A percentile compares a stretch with the other conserved stretches of the same genome.
Conservation (phyloP, 2,113 vertebrate genomes). For the Percina caprodes region DNA sequence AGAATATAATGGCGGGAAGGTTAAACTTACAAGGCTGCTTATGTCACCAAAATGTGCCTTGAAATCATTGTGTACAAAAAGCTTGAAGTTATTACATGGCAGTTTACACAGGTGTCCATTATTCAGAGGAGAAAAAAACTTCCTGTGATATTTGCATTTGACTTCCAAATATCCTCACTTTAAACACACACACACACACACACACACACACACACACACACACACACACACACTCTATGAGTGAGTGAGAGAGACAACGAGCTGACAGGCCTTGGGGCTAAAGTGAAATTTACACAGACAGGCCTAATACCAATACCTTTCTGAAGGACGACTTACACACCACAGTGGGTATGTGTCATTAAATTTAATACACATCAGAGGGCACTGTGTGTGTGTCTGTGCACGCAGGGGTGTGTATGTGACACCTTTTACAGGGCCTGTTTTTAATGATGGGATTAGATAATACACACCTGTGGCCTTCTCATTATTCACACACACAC, state of each 20-base stretch:
- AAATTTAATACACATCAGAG: constrained; percentile 55
- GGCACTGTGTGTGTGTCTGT: constrained; percentile 1
- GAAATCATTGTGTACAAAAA: constrained; percentile 43
- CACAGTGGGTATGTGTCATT: constrained; percentile 47
- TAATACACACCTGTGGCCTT: constrained; percentile 77
- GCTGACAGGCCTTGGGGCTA: constrained; percentile 48
- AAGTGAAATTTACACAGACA: constrained; percentile 61
- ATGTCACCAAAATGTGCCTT: constrained; percentile 27
- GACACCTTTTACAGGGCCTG: constrained; percentile 42
- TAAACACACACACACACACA: constrained; percentile 24
- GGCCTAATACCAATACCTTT: constrained; percentile 42
- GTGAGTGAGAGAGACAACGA: constrained; percentile 19
- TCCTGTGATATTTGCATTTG: constrained; percentile 74
- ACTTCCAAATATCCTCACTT: constrained; percentile 65
- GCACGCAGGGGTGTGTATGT: neutral
- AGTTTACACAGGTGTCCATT: constrained; percentile 77
- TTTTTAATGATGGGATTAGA: constrained; percentile 79
- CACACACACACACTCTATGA: constrained; percentile 6
- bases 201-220: constrained; percentile 17
- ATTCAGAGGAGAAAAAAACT: constrained; percentile 37
- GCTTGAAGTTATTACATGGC: constrained; percentile 47
- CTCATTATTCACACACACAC: constrained; percentile 46
- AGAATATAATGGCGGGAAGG: neutral
- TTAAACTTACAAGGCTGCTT: constrained; percentile 33
- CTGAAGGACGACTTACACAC: constrained; percentile 49